Percentiles rank a stretch among this genome's conserved stretches.
Conservation (phyloP, 1,140 invertebrate species). For the Heterodera carotae region DNA sequence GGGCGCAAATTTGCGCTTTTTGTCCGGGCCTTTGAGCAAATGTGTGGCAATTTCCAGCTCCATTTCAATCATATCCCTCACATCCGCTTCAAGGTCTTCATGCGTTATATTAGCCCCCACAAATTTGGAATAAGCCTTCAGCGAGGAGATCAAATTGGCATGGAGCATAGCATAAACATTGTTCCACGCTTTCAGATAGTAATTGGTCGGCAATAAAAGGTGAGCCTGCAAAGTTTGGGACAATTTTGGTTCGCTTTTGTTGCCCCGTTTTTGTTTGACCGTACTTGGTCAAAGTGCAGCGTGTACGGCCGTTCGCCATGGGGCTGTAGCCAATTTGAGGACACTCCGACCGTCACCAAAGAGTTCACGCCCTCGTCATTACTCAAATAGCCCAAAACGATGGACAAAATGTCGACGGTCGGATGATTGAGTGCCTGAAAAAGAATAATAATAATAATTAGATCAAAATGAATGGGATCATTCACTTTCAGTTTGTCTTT, state of each 20-base stretch:
- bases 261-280: background rate
- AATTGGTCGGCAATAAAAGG: slow-evolving; percentile 20
- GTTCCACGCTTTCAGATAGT: slow-evolving; percentile 25
- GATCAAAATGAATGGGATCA: background rate
- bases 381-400: slow-evolving; percentile 25
- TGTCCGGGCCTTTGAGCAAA: background rate
- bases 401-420: background rate
- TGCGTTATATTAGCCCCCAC: slow-evolving; percentile 2
- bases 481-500: background rate
- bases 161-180: background rate
- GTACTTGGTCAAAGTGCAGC: slow-evolving; percentile 25
- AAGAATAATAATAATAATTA: too few relatives aligned
- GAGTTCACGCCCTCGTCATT: slow-evolving; percentile 18
- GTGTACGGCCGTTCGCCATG: slow-evolving; percentile 27
- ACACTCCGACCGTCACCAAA: slow-evolving; percentile 22
- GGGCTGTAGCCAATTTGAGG: slow-evolving; percentile 30
- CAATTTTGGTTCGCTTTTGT: background rate
- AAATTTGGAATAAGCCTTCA: slow-evolving; percentile 19
- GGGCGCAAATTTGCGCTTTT: slow-evolving; percentile 15
- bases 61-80: slow-evolving; percentile 17
- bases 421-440: background rate
- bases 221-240: background rate
- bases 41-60: slow-evolving; percentile 18
- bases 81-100: slow-evolving; percentile 13
- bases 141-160: background rate